phyloP scores from a whole-genome alignment of 2,797 vertebrate species.

The Anniella stebbinsi region DNA sequence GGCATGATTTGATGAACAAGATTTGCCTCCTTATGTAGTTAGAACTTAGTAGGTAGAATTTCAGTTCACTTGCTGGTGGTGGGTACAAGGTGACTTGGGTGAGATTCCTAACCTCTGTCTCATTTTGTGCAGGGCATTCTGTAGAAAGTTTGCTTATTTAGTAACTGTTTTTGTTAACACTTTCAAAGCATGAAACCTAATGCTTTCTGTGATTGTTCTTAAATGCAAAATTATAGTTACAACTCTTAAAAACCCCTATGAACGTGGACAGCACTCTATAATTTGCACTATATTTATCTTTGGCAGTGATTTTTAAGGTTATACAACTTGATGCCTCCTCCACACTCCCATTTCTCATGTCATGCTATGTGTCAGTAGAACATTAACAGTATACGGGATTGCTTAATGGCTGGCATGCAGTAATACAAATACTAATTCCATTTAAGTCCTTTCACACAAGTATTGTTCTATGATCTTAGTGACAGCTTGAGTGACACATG shows the following conservation, averaged over 20 bases:
- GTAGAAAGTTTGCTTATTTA: not conserved
- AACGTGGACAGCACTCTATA: not conserved
- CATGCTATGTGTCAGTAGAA: constrained; percentile 55
- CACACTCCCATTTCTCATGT: constrained; percentile 36
- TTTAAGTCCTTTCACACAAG: constrained; percentile 73
- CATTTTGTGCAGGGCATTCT: not conserved
- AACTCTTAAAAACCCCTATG: constrained; percentile 43
- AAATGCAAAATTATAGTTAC: not conserved
- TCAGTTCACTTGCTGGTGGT: not conserved
- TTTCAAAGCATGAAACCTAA: not conserved
- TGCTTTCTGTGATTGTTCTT: not conserved
- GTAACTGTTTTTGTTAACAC: not conserved
- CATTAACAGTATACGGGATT: constrained; percentile 72
- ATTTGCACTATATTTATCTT: constrained; percentile 31
- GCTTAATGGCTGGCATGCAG: constrained; percentile 77
- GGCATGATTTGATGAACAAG: rapidly evolving
- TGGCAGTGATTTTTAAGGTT: constrained; percentile 45
- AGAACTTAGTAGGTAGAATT: not conserved
- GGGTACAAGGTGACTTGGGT: not conserved
- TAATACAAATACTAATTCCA: constrained; percentile 76
- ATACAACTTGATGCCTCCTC: constrained; percentile 57
- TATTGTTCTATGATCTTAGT: constrained; percentile 77
- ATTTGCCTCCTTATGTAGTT: not conserved
- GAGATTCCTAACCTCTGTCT: not conserved
- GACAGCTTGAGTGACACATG: constrained; percentile 79